Base-by-base conservation (phyloP, 2,888 invertebrate genomes). In the Nymphalis c-album region DNA sequence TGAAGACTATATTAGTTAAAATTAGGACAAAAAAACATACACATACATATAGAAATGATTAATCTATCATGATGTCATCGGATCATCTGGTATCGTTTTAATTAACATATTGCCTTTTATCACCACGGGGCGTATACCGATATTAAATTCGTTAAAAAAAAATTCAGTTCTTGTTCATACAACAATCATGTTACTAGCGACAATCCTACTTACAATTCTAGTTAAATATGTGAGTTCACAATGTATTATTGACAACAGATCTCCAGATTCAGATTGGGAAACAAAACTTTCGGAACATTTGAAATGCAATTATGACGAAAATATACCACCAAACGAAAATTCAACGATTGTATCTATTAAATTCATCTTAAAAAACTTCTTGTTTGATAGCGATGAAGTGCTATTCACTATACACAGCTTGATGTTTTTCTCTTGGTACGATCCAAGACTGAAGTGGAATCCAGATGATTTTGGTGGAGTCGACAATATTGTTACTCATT, bases 311-410 rank as follows among this genome's bases (percentile, higher is more conserved):
- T 62, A 62, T 16, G n/a, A 26, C 2, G 7, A 47, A 6, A 17
- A 22, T 1, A 8, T 60, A 51, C 50, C 60, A 1, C 70, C 70
- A 3, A 35, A 46, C 26, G 40, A 60, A 26, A 60, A 65, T 26
- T 10, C n/a, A 6, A 71, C 68, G 8, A 20, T 13, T 0, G 60
- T 71, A 7, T 1, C 35, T 2, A 8, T 82, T 1, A 53, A 8
- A 0, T 80, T 84, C 55, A 7, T 22, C 0, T 47, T 87, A 17
- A 80, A 77, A 68, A 69, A 70, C 0, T 85, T 87, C 55, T 58
- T 53, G 3, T 82, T 82, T 10, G 70, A 77, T 35, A 73, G 72
- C 17, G 68, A 75, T 0, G 71, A 77, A 35, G 78, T 80, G 50
- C 45, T 72, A 0, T 78, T 88, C 20, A 60, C 69, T 0, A 64